Evolutionary conservation across 2,113 vertebrate species (phyloP), one percentile per base, ranked within the genome.

Genomic region (Pholis gunnellus): DNA sequence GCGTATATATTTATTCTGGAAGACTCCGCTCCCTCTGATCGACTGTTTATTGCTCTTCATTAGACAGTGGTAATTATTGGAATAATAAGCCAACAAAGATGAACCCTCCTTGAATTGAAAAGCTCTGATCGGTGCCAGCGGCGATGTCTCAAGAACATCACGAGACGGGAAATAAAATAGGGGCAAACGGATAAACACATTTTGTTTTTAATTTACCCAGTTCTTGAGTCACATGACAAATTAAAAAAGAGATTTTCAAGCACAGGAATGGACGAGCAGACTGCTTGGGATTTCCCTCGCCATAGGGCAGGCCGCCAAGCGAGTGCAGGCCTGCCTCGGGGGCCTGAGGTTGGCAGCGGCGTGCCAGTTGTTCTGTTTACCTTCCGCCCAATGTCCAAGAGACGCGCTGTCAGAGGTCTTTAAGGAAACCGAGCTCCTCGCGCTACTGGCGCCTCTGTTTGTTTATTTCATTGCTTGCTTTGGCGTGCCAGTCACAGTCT

Each of bases 11-110:
- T 94, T 89, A 74, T 82, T 70, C 91, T 92, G 91, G 89, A 91
- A 78, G 68, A 18, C 84, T 76, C 50, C 10, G 54, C 85, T 87
- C 75, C n/a, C 38, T 78, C 76, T 92, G 86, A 94, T 90, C 31
- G 78, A 90, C 81, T 91, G 82, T 92, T 92, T 92, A 91, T 92
- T 92, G 83, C 64, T 92, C 80, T 84, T 83, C 31, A 56, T 88
- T 36, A 75, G 87, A 89, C 82, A 77, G 67, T 81, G 87, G 86
- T 91, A 90, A 89, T 93, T 87, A 90, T 92, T 91, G 27, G 81
- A 93, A 88, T 85, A 85, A 87, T 83, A 86, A 63, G 79, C 89
- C 84, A 80, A 85, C 81, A 79, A 72, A 71, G 86, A 88, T 50
- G 80, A 85, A 79, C 79, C 78, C 72, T 79, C 48, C 81, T 63